Conservation (phyloP, 2,888 invertebrate genomes). For the Diplolepis rosae region DNA sequence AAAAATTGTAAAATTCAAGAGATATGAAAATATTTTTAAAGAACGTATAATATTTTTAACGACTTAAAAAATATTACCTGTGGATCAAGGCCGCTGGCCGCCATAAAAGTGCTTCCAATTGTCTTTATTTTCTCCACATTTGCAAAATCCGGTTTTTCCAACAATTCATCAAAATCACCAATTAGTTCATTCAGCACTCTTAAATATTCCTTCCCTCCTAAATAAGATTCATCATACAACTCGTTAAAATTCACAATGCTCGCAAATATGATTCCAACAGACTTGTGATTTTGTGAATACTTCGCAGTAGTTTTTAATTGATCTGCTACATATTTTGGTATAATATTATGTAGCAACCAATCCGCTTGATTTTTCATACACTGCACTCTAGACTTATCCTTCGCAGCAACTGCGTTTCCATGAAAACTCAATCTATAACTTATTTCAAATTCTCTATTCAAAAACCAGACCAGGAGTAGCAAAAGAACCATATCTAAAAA, state of each 20-base stretch:
- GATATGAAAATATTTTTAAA: not conserved
- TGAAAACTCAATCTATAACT: constrained; percentile 95
- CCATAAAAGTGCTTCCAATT: constrained; percentile 98
- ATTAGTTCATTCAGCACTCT: constrained; percentile 96
- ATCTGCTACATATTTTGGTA: constrained; percentile 95
- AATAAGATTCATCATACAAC: constrained; percentile 97
- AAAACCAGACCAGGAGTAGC: constrained; percentile 91
- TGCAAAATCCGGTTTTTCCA: constrained; percentile 86
- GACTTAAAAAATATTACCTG: constrained; percentile 70
- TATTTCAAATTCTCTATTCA: constrained; percentile 97
- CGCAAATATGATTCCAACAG: constrained; percentile 95
- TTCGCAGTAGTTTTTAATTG: constrained; percentile 93
- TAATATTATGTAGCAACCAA: constrained; percentile 96
- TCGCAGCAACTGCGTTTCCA: constrained; percentile 91
- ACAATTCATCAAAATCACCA: constrained; percentile 95
- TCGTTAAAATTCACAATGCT: constrained; percentile 98
- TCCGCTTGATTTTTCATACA: constrained; percentile 97
- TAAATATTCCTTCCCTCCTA: constrained; percentile 95
- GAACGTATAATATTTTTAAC: constrained; percentile 77
- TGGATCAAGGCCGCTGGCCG: constrained; percentile 95
- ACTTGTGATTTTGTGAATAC: constrained; percentile 95
- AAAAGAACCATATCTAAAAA: constrained; percentile 88
- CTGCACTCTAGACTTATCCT: constrained; percentile 91
- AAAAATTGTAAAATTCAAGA: not conserved
- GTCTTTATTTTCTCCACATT: constrained; percentile 98